Conservation (phyloP, 2,888 invertebrate species). For the Yponomeuta cagnagella region DNA sequence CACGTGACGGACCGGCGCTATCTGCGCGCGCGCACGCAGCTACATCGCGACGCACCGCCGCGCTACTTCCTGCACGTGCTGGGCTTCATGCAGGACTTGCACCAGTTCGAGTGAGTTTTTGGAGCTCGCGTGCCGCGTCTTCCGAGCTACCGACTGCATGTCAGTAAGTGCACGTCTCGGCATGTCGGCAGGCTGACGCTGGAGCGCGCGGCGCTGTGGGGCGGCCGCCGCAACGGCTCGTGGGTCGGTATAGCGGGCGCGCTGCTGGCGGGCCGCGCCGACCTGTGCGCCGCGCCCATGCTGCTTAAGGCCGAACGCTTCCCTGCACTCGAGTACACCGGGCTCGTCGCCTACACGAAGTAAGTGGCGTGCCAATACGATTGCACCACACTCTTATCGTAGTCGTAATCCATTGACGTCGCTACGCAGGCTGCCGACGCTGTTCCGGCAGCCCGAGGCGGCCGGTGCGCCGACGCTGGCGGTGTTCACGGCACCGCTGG, state of each 20-base stretch:
- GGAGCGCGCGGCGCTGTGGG: conserved; percentile 5
- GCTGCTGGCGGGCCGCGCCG: conserved; percentile 3
- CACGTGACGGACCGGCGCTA: not conserved
- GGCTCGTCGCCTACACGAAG: not conserved
- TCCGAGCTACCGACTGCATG: not conserved
- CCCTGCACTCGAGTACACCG: not conserved
- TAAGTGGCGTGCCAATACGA: not conserved
- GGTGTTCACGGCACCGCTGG: conserved; percentile 1
- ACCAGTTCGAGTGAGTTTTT: conserved; percentile 1
- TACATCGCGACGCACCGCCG: conserved; percentile 1
- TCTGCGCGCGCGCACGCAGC: not conserved
- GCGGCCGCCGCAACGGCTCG: conserved; percentile 10
- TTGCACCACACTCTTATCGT: not conserved
- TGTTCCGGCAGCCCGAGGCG: conserved; percentile 11
- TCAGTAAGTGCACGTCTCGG: not conserved
- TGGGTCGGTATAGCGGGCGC: conserved; percentile 12
- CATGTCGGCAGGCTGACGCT: not conserved
- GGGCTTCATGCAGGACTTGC: conserved; percentile 9
- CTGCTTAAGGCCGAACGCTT: conserved; percentile 2
- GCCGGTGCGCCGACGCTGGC: not conserved
- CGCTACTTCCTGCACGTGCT: conserved; percentile 1
- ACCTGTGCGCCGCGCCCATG: conserved; percentile 10
- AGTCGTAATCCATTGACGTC: not conserved
- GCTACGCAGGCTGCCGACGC: conserved; percentile 3
- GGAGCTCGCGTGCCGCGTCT: not conserved